These are phyloP conservation scores for Protobothrops mucrosquamatus DNA, from an alignment of 2,113 vertebrate species.

Conservation along the genomic window DNA sequence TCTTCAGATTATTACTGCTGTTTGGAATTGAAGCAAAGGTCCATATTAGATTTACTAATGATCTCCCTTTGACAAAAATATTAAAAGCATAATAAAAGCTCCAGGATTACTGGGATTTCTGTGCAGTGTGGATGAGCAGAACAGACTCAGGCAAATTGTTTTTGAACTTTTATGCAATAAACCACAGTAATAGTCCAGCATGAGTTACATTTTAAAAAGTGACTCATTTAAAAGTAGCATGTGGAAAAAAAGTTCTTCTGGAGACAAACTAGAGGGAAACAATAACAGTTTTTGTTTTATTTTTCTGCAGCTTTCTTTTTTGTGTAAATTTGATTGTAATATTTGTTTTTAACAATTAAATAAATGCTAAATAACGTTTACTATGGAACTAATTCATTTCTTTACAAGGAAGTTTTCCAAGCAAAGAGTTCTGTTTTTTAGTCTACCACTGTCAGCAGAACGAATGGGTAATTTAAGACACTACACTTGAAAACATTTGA, in stretches of 20 bases:
- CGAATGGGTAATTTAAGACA: too few species aligned
- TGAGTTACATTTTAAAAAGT: background rate
- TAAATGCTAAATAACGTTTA: background rate
- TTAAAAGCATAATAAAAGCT: background rate
- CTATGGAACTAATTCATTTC: constrained; percentile 20
- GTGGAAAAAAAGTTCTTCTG: constrained; percentile 31
- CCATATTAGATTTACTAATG: background rate
- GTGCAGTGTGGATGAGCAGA: background rate
- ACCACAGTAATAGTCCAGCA: background rate
- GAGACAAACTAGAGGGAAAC: constrained; percentile 18
- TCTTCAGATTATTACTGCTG: background rate
- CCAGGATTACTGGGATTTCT: background rate
- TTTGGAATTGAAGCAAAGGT: background rate
- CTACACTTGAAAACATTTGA: too few species aligned
- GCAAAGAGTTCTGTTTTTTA: background rate
- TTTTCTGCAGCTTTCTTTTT: constrained; percentile 24
- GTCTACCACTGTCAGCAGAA: too few species aligned
- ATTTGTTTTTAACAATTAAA: constrained; percentile 21
- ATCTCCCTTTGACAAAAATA: background rate
- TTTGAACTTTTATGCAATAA: background rate
- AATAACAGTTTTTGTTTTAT: background rate
- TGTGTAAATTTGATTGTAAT: constrained; percentile 14
- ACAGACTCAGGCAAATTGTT: background rate
- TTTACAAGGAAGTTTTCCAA: background rate
- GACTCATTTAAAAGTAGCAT: constrained; percentile 26